These are phyloP conservation scores for Amiota minor DNA, from an alignment of 2,888 invertebrate genomes.

Conservation along the genomic window DNA sequence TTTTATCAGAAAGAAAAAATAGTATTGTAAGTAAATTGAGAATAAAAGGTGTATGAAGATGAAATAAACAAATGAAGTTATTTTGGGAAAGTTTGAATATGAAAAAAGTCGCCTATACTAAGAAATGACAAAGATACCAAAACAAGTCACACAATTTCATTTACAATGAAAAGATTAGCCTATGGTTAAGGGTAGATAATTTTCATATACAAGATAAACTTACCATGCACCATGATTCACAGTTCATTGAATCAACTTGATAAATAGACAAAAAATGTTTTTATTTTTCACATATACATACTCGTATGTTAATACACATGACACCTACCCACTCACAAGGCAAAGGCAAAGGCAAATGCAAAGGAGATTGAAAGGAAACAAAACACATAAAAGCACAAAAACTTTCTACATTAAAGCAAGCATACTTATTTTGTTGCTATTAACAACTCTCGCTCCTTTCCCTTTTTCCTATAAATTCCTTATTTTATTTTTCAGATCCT, in stretches of 20 bases:
- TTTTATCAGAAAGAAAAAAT: no score
- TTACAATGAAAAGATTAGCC: no score
- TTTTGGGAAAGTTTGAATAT: no score
- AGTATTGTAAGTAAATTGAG: no score
- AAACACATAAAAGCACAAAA: constrained; percentile 45
- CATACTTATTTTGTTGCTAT: constrained; percentile 62
- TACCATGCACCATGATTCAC: background rate
- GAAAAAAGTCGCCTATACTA: no score
- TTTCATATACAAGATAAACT: no score
- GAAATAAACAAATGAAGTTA: no score
- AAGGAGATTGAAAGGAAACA: constrained; percentile 49
- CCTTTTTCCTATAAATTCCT: background rate
- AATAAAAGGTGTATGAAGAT: no score
- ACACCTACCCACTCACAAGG: constrained; percentile 48
- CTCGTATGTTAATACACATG: constrained; percentile 19
- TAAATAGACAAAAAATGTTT: background rate
- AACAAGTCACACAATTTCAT: no score
- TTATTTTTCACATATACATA: background rate
- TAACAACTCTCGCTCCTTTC: constrained; percentile 41
- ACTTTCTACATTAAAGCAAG: constrained; percentile 65
- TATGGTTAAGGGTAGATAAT: no score
- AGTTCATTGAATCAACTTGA: constrained; percentile 14
- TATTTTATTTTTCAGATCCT: constrained; percentile 5
- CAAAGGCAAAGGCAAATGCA: constrained; percentile 42
- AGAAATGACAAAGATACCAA: no score